These are phyloP conservation scores for Drosophila prolongata DNA, from an alignment of 2,888 invertebrate species.

Conservation along the genomic window DNA sequence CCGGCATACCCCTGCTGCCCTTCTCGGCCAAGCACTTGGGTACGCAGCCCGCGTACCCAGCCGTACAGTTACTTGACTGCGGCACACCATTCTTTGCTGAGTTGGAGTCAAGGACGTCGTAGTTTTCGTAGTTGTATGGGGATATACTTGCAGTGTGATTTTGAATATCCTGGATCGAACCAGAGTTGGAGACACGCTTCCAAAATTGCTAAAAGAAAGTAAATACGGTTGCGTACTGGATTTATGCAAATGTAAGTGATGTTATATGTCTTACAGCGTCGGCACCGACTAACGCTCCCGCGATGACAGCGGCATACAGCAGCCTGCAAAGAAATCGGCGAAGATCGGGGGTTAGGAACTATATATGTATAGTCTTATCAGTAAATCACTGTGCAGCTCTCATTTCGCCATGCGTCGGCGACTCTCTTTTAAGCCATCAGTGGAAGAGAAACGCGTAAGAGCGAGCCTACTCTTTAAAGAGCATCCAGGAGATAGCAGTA, in stretches of 20 bases:
- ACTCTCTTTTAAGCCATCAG: not conserved
- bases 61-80: conserved; percentile 87
- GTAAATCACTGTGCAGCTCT: not conserved
- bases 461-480: not conserved
- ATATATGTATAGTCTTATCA: conserved; percentile 13
- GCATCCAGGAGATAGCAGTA: not conserved
- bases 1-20: conserved; percentile 91
- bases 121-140: conserved; percentile 49
- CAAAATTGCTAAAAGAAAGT: conserved; percentile 83
- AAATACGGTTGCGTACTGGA: too few species aligned
- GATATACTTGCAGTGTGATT: too few species aligned
- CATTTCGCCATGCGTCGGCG: not conserved
- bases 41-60: conserved; percentile 88
- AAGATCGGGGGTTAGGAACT: not conserved
- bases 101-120: conserved; percentile 82
- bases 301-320: conserved; percentile 82
- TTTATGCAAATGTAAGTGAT: too few species aligned
- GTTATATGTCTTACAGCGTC: conserved; percentile 79
- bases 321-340: conserved; percentile 71
- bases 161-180: conserved; percentile 50
- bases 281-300: conserved; percentile 76
- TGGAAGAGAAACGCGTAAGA: conserved; percentile 1
- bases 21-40: conserved; percentile 96
- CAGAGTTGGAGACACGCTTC: too few species aligned
- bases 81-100: conserved; percentile 78